Base-by-base conservation (phyloP, 2,888 invertebrate genomes). In the Apantesis nais region DNA sequence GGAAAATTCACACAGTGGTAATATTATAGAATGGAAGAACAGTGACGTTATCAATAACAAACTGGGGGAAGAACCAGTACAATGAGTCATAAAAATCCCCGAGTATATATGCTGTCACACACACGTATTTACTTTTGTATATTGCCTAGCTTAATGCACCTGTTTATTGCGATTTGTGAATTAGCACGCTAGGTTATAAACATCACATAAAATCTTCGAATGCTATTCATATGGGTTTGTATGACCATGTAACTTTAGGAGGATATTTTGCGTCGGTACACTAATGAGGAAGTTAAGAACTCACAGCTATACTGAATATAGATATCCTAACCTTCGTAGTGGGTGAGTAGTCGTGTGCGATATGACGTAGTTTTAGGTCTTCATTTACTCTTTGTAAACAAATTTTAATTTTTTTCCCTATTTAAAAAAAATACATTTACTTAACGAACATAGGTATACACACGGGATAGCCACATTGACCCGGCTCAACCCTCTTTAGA, bases 51-150 rank as follows among this genome's bases (percentile, higher is more conserved):
- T 73, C 67, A 69, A 22, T 34, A 70, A 25, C 55, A 31, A 55
- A 34, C 71, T 76, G 89, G 90, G 66, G 91, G 88, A 90, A 90
- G 83, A 87, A 90, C 91, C 86, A 81, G 52, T 67, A 58, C 72
- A 29, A 70, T 91, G 90, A 90, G 71, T 90, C 90, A 91, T 73
- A 84, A 88, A 91, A 90, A 85, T 78, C 88, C 90, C 91, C 90
- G 48, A 52, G 11, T 52, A 52, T 11, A 81, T n/a, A n/a, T n/a
- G n/a, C n/a, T n/a, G n/a, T n/a, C 58, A 34, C 29, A 39, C 19
- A 31, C 25, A 52, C 22, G 1, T 39, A 12, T 58, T 37, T 63
- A 16, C 3, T 52, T 52, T 52, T 52, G 22, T 52, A n/a, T n/a
- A n/a, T 52, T 52, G 1, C 11, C 39, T 11, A 25, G 62, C 25